Conservation (phyloP, 2,113 vertebrate genomes). For the Podarcis cretensis region DNA sequence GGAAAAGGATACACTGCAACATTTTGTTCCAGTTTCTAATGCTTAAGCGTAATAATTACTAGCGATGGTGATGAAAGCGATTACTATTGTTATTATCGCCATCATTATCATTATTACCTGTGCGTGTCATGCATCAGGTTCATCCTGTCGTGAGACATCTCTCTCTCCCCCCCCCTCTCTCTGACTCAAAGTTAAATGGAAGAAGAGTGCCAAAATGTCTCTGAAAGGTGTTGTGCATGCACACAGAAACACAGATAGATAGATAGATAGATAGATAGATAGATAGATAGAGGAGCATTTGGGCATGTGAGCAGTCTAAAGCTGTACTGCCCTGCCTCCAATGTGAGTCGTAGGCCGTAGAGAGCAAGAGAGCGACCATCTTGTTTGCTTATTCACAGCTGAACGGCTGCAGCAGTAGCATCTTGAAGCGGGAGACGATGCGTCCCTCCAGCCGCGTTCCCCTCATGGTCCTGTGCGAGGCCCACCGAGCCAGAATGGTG, state of each 20-base stretch:
- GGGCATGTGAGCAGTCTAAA: background rate
- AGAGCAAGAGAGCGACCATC: background rate
- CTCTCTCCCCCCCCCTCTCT: background rate
- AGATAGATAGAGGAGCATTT: background rate
- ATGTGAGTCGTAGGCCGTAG: background rate
- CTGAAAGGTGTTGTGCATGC: background rate
- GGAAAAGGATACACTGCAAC: background rate
- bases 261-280: too few species aligned
- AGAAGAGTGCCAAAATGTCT: background rate
- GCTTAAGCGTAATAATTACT: too few species aligned
- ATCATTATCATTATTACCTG: too few species aligned
- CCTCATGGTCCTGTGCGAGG: conserved; percentile 91
- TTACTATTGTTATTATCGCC: too few species aligned
- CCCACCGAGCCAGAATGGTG: conserved; percentile 91
- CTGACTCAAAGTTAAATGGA: too few species aligned
- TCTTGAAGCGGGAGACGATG: conserved; percentile 93
- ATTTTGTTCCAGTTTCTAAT: background rate
- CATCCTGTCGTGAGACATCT: background rate
- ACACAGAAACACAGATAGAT: background rate
- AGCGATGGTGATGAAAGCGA: too few species aligned
- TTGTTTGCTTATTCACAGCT: conserved; percentile 69
- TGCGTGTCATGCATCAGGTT: background rate
- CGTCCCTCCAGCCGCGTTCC: conserved; percentile 88
- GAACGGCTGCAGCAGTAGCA: conserved; percentile 81
- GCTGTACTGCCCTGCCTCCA: background rate